Base-by-base conservation (phyloP, 2,888 invertebrate genomes). In the Gymnosoma rotundatum region DNA sequence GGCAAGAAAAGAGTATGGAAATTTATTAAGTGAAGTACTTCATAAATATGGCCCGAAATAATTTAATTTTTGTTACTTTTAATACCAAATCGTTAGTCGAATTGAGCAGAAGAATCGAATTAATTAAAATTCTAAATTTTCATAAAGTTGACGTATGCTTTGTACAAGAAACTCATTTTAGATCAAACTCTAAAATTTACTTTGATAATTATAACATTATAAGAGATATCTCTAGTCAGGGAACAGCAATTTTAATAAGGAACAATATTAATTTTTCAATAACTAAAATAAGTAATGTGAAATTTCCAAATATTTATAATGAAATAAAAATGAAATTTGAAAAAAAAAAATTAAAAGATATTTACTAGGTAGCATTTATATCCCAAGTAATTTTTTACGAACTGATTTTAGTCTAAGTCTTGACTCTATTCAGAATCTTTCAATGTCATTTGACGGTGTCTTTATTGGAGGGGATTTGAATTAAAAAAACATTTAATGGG, bases 401-500 rank as follows among this genome's bases (percentile, higher is more conserved):
- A 25, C 25, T 25, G 2, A 25, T 20, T 45, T 76, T 0, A 14
- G 4, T 21, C 32, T n/a, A 2, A 60, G 67, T 50, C 18, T 75
- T 0, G 45, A 48, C 32, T 5, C 0, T 45, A 75, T 66, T 18
- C 18, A 25, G 20, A 56, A 38, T 20, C 36, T 16, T 52, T 63
- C 63, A 4, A 12, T 3, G 50, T 7, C 32, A 2, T 61, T 20
- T 20, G 64, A 75, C 38, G 64, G 75, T 3, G 25, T 45, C 5
- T 56, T 75, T 56, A 66, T 75, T 56, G 75, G 64, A 9, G 75
- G 75, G 2, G 75, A 75, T 45, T 45, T 75, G 12, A 75, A 75
- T 16, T 54, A 66, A 4, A 45, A 45, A 25, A 64, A 58, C 8
- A 14, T 12, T 1, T 2, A 12, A 9, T 75, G 64, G 75, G 75